These are phyloP conservation scores for Podilymbus podiceps DNA, from an alignment of 2,113 vertebrate genomes.

Conservation along the genomic window DNA sequence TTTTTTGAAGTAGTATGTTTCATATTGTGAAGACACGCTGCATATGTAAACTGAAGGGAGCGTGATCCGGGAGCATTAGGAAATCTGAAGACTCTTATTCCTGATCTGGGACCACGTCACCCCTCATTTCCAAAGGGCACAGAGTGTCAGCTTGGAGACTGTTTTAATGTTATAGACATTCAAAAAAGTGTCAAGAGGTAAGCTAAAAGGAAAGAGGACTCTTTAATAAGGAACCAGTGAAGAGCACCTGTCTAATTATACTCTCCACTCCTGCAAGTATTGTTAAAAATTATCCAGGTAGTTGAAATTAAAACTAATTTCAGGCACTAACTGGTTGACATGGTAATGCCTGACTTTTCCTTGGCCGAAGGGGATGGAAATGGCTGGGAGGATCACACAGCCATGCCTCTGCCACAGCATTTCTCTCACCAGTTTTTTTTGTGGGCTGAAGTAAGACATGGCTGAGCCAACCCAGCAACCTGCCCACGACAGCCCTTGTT, in stretches of 20 bases:
- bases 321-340: not conserved
- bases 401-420: not conserved
- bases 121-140: not conserved
- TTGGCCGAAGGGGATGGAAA: not conserved
- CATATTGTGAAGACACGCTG: fast-evolving
- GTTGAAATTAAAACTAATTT: not conserved
- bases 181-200: not conserved
- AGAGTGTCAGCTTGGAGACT: not conserved
- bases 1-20: not conserved
- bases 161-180: not conserved
- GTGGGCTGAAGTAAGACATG: not conserved
- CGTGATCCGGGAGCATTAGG: not conserved
- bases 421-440: not conserved
- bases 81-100: not conserved
- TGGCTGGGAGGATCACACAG: not conserved
- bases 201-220: not conserved
- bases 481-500: not conserved
- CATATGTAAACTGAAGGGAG: not conserved
- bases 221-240: not conserved
- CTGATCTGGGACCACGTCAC: not conserved
- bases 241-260: not conserved
- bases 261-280: not conserved
- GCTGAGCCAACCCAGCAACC: not conserved
- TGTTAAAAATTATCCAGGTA: not conserved
- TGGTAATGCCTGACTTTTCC: not conserved